Evolutionary conservation across 2,113 vertebrate genomes (phyloP).

Genomic region (Caranx melampygus): DNA sequence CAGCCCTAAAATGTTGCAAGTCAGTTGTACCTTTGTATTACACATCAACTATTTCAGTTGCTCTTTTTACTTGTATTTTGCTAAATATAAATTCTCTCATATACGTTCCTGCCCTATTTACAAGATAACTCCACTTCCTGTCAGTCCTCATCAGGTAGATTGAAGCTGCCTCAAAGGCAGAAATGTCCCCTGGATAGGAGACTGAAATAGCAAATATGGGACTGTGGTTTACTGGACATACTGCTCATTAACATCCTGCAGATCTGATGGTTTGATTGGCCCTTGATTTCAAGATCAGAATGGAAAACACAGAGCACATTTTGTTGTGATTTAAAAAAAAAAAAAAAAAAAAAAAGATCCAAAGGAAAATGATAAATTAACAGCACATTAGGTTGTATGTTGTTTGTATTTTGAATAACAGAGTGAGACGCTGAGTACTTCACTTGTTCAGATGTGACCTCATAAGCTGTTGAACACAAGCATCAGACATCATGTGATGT

Average conservation of each 20-base stretch:
- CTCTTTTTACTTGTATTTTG: conserved; percentile 1
- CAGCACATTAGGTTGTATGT: neutral
- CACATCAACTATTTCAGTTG: neutral
- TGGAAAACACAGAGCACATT: neutral
- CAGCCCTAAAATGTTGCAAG: no score
- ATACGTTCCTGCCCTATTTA: conserved; percentile 19
- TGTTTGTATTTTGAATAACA: neutral
- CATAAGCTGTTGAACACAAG: neutral
- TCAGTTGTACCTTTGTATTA: neutral
- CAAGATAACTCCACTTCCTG: conserved; percentile 14
- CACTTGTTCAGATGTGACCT: neutral
- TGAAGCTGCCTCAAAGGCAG: conserved; percentile 42
- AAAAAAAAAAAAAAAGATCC: neutral
- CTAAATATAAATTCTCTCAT: conserved; percentile 38
- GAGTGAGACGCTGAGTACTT: neutral
- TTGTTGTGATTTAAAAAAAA: neutral
- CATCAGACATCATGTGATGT: neutral
- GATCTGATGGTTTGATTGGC: neutral
- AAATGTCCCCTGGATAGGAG: conserved; percentile 29
- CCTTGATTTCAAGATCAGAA: neutral
- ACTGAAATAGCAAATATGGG: conserved; percentile 32
- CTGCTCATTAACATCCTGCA: conserved; percentile 6
- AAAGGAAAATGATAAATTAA: neutral
- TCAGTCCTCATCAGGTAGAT: conserved; percentile 36
- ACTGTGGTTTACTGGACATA: conserved; percentile 2